These are phyloP conservation scores for Orthosia gracilis DNA, from an alignment of 2,888 invertebrate genomes.

Conservation along the genomic window DNA sequence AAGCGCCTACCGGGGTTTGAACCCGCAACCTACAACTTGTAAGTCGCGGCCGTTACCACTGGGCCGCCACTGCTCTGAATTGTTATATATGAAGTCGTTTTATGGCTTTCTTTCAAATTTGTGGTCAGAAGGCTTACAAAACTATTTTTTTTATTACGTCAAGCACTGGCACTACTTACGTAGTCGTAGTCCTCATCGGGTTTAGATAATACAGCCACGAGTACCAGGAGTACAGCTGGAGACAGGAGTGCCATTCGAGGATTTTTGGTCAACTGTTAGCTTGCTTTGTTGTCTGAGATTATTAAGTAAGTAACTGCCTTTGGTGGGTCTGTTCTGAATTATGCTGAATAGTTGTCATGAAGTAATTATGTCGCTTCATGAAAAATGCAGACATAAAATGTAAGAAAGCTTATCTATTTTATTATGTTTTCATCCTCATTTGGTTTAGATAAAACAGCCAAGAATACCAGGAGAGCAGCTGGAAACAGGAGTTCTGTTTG, in stretches of 20 bases:
- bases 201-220: slow-evolving; percentile 51
- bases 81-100: too few relatives aligned
- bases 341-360: not conserved
- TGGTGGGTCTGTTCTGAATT: not conserved
- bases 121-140: too few relatives aligned
- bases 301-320: too few relatives aligned
- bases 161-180: slow-evolving; percentile 63
- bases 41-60: too few relatives aligned
- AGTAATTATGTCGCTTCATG: too few relatives aligned
- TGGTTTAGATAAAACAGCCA: slow-evolving; percentile 51
- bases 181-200: slow-evolving; percentile 56
- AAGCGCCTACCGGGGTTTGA: too few relatives aligned
- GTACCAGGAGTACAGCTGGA: slow-evolving; percentile 11
- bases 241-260: slow-evolving; percentile 30
- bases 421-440: slow-evolving; percentile 60
- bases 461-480: slow-evolving; percentile 19
- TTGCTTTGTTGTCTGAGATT: not conserved
- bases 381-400: too few relatives aligned
- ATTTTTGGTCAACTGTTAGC: slow-evolving; percentile 53
- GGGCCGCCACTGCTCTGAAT: too few relatives aligned
- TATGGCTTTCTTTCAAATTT: too few relatives aligned
- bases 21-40: too few relatives aligned
- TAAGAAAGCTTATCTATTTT: too few relatives aligned
- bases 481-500: slow-evolving; percentile 17
- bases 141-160: too few relatives aligned